phyloP scores from a whole-genome alignment of 2,888 invertebrate genomes.

The Orchestes rusci region DNA sequence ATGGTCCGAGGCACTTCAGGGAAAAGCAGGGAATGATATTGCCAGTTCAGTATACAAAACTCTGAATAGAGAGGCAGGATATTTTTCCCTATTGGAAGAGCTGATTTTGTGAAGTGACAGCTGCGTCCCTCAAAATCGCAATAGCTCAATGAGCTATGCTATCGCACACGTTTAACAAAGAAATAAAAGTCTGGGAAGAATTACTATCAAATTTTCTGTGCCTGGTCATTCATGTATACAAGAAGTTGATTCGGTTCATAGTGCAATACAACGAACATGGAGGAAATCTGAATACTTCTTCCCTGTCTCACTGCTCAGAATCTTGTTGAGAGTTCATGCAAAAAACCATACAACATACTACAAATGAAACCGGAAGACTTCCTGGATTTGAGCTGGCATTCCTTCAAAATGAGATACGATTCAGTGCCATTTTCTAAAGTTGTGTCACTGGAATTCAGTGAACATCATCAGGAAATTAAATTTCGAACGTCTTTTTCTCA shows the following conservation, averaged over 20 bases:
- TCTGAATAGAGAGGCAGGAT: too few species aligned
- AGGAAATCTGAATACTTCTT: conserved; percentile 24
- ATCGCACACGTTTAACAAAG: too few species aligned
- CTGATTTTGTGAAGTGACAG: conserved; percentile 7
- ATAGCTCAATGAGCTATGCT: too few species aligned
- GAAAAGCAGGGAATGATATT: too few species aligned
- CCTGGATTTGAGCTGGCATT: conserved; percentile 4
- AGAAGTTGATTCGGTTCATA: conserved; percentile 27
- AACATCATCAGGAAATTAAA: conserved; percentile 11
- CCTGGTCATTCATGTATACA: conserved; percentile 30
- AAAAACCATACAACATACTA: conserved; percentile 5
- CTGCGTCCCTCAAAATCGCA: too few species aligned
- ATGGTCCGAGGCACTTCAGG: too few species aligned
- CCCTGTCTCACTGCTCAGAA: conserved; percentile 11
- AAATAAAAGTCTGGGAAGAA: too few species aligned
- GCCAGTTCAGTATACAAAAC: too few species aligned
- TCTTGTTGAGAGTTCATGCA: conserved; percentile 4
- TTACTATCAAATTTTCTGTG: conserved; percentile 25
- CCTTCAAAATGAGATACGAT: conserved; percentile 3
- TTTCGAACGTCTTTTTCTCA: conserved; percentile 3
- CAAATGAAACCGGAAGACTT: conserved; percentile 3
- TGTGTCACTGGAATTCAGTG: conserved; percentile 2
- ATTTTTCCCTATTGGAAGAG: conserved; percentile 8
- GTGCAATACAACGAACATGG: conserved; percentile 18
- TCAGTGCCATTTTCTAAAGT: conserved; percentile 7